Base-by-base conservation (phyloP, 2,113 vertebrate genomes). In the Cichladusa arquata region DNA sequence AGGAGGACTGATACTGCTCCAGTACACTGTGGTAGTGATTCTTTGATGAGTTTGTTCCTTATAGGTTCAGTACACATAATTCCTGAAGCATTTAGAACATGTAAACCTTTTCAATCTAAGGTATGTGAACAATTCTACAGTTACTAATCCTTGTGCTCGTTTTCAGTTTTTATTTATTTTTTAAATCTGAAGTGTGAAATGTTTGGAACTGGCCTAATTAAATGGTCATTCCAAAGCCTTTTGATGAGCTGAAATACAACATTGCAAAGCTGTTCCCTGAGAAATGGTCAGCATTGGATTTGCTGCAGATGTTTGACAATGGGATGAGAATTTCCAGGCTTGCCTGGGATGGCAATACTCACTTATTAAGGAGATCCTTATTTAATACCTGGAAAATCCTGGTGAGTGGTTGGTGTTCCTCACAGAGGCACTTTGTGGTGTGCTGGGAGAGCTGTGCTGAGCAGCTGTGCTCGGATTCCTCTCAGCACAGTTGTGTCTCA, bases 401-500 rank as follows among this genome's bases (percentile, higher is more conserved):
- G 51, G 16, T 16, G 76, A 47, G 10, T 20, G 11, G 66, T 53
- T 92, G 16, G 16, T 84, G 77, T 42, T 72, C 2, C 77, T 92
- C 51, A 3, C 36, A 29, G 71, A 78, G 85, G 26, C 42, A 9
- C 73, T 85, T 51, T 65, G 66, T 61, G 29, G 50, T 61, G 73
- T 17, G 61, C 42, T 54, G 76, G 56, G 62, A 44, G 78, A 58
- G 76, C 53, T 33, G 0, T 45, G 2, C 70, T 4, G 26, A 97
- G 91, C 92, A 91, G 82, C 92, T 93, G 88, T 74, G 91, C 88
- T 62, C 5, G 0, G 31, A 3, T 89, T 69, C 90, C 87, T 95
- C 29, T 78, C 81, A 57, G 12, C 80, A 29, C 31, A 25, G 80
- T 90, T 58, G 84, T 90, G 94, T 48, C 83, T 88, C 29, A 4